Evolutionary conservation across 2,113 vertebrate genomes (phyloP).

Genomic region (Nyctereutes procyonoides): DNA sequence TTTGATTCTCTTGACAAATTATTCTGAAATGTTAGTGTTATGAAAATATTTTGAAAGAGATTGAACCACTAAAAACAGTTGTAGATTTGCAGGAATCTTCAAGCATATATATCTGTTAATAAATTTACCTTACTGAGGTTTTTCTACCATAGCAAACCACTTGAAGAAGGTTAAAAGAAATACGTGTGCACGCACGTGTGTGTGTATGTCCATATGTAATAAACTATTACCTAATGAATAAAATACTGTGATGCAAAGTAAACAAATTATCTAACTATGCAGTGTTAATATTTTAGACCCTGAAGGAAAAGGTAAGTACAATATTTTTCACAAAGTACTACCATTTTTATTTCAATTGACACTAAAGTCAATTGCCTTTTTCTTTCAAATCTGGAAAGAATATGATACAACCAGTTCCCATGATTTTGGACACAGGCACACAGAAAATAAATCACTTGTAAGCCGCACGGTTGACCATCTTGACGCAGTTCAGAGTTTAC

Average conservation of each 20-base stretch:
- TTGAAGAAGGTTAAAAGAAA: background rate
- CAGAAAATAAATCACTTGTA: background rate
- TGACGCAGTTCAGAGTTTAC: background rate
- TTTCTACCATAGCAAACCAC: background rate
- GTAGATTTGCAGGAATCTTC: background rate
- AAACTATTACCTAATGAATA: background rate
- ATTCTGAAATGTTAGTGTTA: background rate
- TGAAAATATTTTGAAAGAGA: slow-evolving; percentile 43
- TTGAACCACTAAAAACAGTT: slow-evolving; percentile 4
- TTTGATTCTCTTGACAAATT: slow-evolving; percentile 32
- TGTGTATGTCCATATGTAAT: background rate
- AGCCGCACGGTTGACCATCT: slow-evolving; percentile 19
- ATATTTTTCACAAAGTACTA: background rate
- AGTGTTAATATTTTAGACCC: background rate
- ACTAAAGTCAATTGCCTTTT: background rate
- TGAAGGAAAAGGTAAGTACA: background rate
- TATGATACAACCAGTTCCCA: background rate
- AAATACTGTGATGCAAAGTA: background rate
- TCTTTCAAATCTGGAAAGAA: background rate
- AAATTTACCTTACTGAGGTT: background rate
- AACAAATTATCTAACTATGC: background rate
- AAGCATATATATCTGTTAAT: background rate
- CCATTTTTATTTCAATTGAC: background rate
- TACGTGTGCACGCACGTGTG: background rate
- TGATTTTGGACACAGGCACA: background rate